Evolutionary conservation across 2,797 vertebrate genomes (phyloP), one percentile per base, ranked within the genome.

Genomic region (Choloepus didactylus): DNA sequence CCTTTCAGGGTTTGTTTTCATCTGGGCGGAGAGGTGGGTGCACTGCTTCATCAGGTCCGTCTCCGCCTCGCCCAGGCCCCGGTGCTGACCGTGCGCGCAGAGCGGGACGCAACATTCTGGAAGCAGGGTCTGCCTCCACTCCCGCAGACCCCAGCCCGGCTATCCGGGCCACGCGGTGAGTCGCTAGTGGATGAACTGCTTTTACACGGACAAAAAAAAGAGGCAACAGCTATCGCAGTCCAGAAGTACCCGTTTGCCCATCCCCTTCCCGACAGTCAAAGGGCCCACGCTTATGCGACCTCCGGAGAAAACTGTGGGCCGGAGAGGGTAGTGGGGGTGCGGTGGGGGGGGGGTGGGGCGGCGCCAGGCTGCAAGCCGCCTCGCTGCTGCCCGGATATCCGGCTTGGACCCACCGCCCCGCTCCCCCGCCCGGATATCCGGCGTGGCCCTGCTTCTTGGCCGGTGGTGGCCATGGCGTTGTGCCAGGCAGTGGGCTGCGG

Each of bases 211-310:
- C 60, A 76, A 51, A 54, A 49, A 14, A 1, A 3, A 59, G 38
- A 46, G 41, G 9, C 60, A 49, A 25, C 49, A 8, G 77, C 46
- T 72, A 35, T 6, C 19, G n/a, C 67, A 31, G 19, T 51, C 3
- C 51, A 62, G 38, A 72, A 29, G 10, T 8, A 21, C 51, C 35
- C 27, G 23, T 15, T 2, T 27, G 8, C 9, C 46, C 29, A 31
- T 4, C 9, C 46, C 14, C 25, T 77, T 77, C 27, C 14, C 14
- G 0, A 31, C 25, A 38, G 7, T 15, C 72, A 3, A 7, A 25
- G 23, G 25, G 5, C 0, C 8, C 1, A 4, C 1, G 29, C 9
- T 4, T 14, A 0, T 0, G 67, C 2, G 9, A 7, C 73, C 21
- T n/a, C 4, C 4, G 6, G 60, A 6, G 56, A 21, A 19, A 19